Percentiles rank a stretch among this genome's conserved stretches.
These are phyloP conservation scores for Allolobophora icterica DNA, from an alignment of 2,888 invertebrate species.

Conservation along the genomic window DNA sequence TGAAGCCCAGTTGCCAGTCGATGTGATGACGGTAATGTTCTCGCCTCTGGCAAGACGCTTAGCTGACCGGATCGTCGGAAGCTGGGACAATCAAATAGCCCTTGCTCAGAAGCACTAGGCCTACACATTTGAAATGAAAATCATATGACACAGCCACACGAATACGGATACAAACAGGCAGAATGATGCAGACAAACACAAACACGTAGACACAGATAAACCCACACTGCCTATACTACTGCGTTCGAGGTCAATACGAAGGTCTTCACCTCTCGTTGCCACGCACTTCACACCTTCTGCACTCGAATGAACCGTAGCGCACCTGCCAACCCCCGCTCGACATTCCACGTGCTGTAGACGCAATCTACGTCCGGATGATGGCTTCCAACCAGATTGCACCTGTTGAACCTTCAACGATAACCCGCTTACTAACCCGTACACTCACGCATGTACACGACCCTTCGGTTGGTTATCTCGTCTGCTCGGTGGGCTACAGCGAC, in stretches of 20 bases:
- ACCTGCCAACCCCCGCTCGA: not conserved
- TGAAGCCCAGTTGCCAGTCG: not conserved
- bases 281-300: not conserved
- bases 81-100: not conserved
- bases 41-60: not conserved
- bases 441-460: not conserved
- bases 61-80: not conserved
- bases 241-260: not conserved
- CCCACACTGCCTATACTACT: not conserved
- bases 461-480: not conserved
- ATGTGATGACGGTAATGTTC: not conserved
- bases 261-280: not conserved
- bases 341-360: not conserved
- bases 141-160: not conserved
- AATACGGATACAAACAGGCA: not conserved
- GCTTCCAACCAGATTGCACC: conserved; percentile 11
- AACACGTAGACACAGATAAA: not conserved
- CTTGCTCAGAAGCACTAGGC: not conserved
- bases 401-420: not conserved
- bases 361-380: conserved; percentile 8
- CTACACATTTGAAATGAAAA: not conserved
- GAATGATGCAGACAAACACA: not conserved
- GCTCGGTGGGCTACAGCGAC: not conserved
- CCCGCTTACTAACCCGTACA: conserved; percentile 7
- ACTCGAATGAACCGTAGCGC: conserved; percentile 17